Base-by-base conservation (phyloP, 2,113 vertebrate species). In the Dromaius novaehollandiae region DNA sequence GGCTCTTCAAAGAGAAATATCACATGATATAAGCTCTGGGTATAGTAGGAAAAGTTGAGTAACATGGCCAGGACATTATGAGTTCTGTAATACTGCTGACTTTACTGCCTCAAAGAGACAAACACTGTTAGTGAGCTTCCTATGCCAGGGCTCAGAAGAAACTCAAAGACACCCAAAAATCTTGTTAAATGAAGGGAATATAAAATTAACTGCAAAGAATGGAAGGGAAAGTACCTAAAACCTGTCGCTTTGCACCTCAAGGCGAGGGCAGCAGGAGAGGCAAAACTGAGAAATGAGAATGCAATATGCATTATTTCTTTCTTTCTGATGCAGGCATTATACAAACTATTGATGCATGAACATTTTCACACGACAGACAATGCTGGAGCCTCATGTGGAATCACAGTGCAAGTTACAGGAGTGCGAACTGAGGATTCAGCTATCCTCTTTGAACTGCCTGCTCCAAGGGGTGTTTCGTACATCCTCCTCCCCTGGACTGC, bases 211-310 rank as follows among this genome's bases (percentile, higher is more conserved):
- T 82, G 5, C 36, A 74, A 94, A 21, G 8, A 78, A 81, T 21
- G 9, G 34, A 32, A 81, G 28, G 8, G 10, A 74, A 92, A 68
- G 8, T 18, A 15, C 19, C 18, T 46, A 50, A 88, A 83, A 90
- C 9, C 18, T 71, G 46, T 42, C 68, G n/a, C 32, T n/a, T 92
- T 13, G 20, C 19, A 56, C 13, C 14, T 36, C 40, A 74, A 44
- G 32, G 19, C 10, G n/a, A 46, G 13, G n/a, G 16, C 0, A 71
- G 11, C 6, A 80, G 82, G 58, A 46, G 28, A 22, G 0, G 0
- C 15, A 71, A 55, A 73, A 38, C 25, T 7, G 17, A 38, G 17
- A n/a, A 56, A 56, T 56, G 55, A 17, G 28, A 32, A 32, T 56
- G 15, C 30, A 56, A 56, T 17, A 32, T 9, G 28, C 55, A 56